Base-by-base conservation (phyloP, 2,113 vertebrate genomes). In the Herpetotheres cachinnans region DNA sequence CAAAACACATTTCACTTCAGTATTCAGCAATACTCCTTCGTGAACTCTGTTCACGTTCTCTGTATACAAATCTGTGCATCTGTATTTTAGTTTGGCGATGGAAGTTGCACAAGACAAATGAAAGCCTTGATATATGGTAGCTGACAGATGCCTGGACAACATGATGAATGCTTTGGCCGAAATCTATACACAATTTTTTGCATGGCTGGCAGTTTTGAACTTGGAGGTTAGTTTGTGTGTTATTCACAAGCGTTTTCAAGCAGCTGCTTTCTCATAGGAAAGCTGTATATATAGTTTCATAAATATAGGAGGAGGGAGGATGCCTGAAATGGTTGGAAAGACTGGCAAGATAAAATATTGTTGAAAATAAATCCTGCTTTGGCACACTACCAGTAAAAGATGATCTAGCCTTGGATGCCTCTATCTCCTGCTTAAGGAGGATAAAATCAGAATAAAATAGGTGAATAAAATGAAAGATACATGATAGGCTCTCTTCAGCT, bases 281-380 rank as follows among this genome's bases (percentile, higher is more conserved):
- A 90, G 82, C 86, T 93, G 89, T 82, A 84, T 82, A 81, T 90
- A 94, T 86, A 94, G 96, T 78, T 95, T 76, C 55, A 47, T 67
- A 81, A 77, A 90, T 82, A 86, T 9, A 16, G 72, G 83, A 86
- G 77, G 70, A 91, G 46, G 71, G 47, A 86, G 71, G 67, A 77
- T 92, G 93, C 85, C 74, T 84, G 88, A 92, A 92, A 96, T 83
- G 79, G 83, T 10, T 94, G 84, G 70, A 61, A 87, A 90, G 87
- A 85, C 93, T 82, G 90, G 84, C 82, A 96, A 86, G 85, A 95
- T 94, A 78, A 96, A 96, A 94, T 90, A 88, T 4, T 82, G 82
- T 90, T 81, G 83, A 88, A 96, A 97, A 96, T 91, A 96, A 97
- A 97, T 95, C 91, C 87, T 69, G 16, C 70, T 96, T 69, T 94